These are phyloP conservation scores for Calliscelio sp. DNA, from an alignment of 2,888 invertebrate species.

Conservation along the genomic window DNA sequence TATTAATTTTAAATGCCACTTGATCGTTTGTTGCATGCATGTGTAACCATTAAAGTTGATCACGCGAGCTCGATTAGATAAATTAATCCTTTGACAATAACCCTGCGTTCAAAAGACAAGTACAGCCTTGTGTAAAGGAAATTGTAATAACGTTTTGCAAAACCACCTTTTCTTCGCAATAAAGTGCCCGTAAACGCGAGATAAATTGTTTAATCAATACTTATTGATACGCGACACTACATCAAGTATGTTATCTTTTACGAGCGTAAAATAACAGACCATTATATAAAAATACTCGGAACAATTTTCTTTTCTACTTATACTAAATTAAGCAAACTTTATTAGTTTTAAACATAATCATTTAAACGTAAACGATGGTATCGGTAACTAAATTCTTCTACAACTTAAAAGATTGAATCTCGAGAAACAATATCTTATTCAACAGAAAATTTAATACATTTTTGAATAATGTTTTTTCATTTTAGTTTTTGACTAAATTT, in stretches of 20 bases:
- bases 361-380: no score
- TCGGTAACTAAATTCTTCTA: no score
- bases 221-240: constrained; percentile 38
- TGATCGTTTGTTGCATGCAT: no score
- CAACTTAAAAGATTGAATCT: no score
- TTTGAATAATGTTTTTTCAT: no score
- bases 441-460: no score
- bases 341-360: no score
- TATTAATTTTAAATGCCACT: no score
- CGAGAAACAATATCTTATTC: no score
- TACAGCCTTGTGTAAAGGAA: not conserved
- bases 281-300: constrained; percentile 17
- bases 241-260: constrained; percentile 26
- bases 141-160: not conserved
- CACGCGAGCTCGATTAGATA: constrained; percentile 35
- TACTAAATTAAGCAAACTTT: no score
- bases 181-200: constrained; percentile 2
- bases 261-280: constrained; percentile 9
- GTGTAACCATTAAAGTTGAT: constrained; percentile 9
- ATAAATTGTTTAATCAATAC: constrained; percentile 40
- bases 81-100: constrained; percentile 34
- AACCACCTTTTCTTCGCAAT: constrained; percentile 7
- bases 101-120: not conserved
- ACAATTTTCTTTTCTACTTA: constrained; percentile 19
- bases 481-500: no score